Evolutionary conservation across 2,888 invertebrate species (phyloP), one percentile per base, ranked within the genome.

Genomic region (Lepas anatifera): DNA sequence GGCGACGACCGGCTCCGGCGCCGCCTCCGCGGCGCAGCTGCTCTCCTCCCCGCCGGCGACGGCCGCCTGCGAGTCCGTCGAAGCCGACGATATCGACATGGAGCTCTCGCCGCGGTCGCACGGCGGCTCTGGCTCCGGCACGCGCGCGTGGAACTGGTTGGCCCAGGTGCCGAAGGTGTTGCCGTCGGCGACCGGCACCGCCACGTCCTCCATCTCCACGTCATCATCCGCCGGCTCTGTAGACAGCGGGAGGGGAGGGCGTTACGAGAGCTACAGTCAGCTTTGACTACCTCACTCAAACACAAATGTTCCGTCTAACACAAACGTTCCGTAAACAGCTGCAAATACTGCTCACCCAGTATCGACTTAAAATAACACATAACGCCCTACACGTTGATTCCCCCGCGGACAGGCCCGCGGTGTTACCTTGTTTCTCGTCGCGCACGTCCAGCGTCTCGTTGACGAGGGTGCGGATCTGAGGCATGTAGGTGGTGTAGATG

Each of bases 401-500:
- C n/a, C n/a, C n/a, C n/a, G n/a, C n/a, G n/a, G n/a, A n/a, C n/a
- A n/a, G n/a, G n/a, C n/a, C n/a, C n/a, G n/a, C n/a, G n/a, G n/a
- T n/a, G n/a, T n/a, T n/a, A 66, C 39, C 66, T 39, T 39, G 39
- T 4, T n/a, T 39, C 10, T 66, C 66, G 10, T 37, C 66, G 16
- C 27, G 39, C 39, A 95, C 85, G 0, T 93, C 93, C 64, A 95
- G 81, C 79, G 87, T 90, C 78, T 89, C 89, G 78, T 93, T 95
- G 0, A 94, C 90, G 25, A 93, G 87, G 76, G 93, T 91, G 80
- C 94, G 93, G 13, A 96, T 90, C 84, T 91, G 89, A 0, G 95
- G 92, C 77, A 91, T 88, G 78, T 95, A 93, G 18, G 92, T 87
- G 3, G 90, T 86, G 73, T 88, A 87, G 11, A 95, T 90, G 83